Evolutionary conservation across 2,797 vertebrate genomes (phyloP), one percentile per base, ranked within the genome.

Genomic region (Sebastes trivittatus): DNA sequence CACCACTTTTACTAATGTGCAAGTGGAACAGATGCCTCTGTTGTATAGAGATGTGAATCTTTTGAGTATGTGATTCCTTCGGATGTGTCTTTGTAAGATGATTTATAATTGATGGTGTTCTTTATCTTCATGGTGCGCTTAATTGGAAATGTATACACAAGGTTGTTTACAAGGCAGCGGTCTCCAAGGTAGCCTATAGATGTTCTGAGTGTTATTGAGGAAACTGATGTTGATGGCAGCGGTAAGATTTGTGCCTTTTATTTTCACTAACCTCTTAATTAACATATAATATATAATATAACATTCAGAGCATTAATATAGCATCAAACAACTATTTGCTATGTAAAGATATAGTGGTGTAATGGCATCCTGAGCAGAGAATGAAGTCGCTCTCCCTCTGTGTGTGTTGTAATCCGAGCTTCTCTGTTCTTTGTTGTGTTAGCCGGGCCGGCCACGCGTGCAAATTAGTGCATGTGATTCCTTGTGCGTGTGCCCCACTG

Each of bases 101-200:
- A 55, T 61, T 63, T 29, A 34, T 22, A 32, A 52, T 52, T 63
- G 4, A 54, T 29, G 52, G 46, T 16, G 14, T 75, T 63, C 61
- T 49, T 78, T 78, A 75, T 80, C 32, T 69, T 27, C 27, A 70
- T 70, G 27, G 3, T 16, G 5, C 3, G 3, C 29, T 61, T 84
- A 66, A 71, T 64, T 80, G 72, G 77, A 81, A 77, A 77, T 9
- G 4, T 54, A 62, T 11, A 46, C 8, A 22, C 76, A 82, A 84
- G 59, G 65, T 87, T 11, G 2, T 87, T 80, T 18, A 54, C 23
- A 61, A 72, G 64, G 62, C 63, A 58, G 23, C 29, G 1, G 25
- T 72, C 52, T 81, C 75, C 7, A 38, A 80, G 58, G 66, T 27
- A 69, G 6, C 36, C 6, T 3, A 46, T 46, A 5, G 25, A 69